Evolutionary conservation across 2,888 invertebrate species (phyloP).

Genomic region (Carcina quercana): DNA sequence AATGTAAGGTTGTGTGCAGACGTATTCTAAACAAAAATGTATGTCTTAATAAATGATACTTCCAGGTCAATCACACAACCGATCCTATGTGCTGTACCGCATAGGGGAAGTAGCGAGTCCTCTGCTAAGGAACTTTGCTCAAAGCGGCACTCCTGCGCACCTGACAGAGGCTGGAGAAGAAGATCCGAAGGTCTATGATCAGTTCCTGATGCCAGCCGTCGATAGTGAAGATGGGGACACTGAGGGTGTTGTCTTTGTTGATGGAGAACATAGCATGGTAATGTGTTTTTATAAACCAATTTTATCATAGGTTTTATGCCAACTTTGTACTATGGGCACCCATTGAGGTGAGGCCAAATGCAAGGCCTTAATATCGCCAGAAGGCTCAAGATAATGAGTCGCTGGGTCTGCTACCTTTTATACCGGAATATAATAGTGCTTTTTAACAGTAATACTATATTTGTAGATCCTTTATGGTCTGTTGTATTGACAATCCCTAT

Average conservation of each 20-base stretch:
- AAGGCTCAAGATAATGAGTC: too few species aligned
- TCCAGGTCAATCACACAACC: constrained; percentile 91
- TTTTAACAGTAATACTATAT: too few species aligned
- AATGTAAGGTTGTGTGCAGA: too few species aligned
- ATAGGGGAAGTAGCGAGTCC: constrained; percentile 82
- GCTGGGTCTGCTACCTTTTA: too few species aligned
- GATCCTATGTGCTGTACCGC: constrained; percentile 84
- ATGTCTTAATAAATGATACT: constrained; percentile 18
- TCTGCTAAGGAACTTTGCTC: constrained; percentile 88
- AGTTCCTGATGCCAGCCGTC: constrained; percentile 87
- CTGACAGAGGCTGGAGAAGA: constrained; percentile 80
- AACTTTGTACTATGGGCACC: too few species aligned
- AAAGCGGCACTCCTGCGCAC: constrained; percentile 85
- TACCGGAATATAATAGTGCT: too few species aligned
- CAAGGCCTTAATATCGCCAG: too few species aligned
- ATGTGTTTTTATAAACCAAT: too few species aligned
- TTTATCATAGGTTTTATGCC: too few species aligned
- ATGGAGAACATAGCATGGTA: constrained; percentile 88
- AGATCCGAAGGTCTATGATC: constrained; percentile 83
- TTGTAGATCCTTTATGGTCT: too few species aligned
- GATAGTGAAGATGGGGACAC: constrained; percentile 80
- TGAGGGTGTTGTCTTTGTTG: constrained; percentile 89
- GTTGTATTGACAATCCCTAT: too few species aligned
- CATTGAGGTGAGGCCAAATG: too few species aligned
- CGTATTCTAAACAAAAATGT: background rate